Percentiles rank a stretch among this genome's conserved stretches.
These are phyloP conservation scores for Zygogramma bicolorata DNA, from an alignment of 2,888 invertebrate genomes.

Conservation along the genomic window DNA sequence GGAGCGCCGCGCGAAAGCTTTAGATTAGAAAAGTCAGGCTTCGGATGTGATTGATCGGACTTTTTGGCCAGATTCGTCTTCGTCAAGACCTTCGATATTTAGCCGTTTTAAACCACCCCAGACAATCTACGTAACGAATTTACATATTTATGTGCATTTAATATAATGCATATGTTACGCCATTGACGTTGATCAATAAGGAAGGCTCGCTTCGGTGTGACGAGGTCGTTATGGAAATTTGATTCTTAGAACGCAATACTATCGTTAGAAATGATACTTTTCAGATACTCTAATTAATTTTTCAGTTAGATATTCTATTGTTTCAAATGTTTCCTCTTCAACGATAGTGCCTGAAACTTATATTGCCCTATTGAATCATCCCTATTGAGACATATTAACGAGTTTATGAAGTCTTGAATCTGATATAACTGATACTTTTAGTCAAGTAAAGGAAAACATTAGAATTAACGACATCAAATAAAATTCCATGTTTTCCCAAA, in stretches of 20 bases:
- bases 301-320: too few relatives aligned
- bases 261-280: too few relatives aligned
- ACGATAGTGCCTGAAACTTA: too few relatives aligned
- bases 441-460: too few relatives aligned
- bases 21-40: constrained; percentile 29
- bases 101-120: constrained; percentile 30
- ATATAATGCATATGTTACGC: constrained; percentile 28
- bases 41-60: constrained; percentile 43
- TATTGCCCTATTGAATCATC: too few relatives aligned
- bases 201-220: not conserved
- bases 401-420: too few relatives aligned
- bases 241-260: not conserved
- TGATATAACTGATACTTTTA: too few relatives aligned
- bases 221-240: not conserved
- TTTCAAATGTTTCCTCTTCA: too few relatives aligned
- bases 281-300: too few relatives aligned
- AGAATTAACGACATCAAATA: too few relatives aligned
- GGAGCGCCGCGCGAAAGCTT: constrained; percentile 32
- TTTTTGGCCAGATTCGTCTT: constrained; percentile 49
- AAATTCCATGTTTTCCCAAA: too few relatives aligned
- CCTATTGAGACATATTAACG: too few relatives aligned
- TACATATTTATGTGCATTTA: constrained; percentile 46
- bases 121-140: constrained; percentile 34
- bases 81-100: constrained; percentile 47
- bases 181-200: constrained; percentile 6